These are phyloP conservation scores for Hyperoplus lanceolatus DNA, from an alignment of 2,797 vertebrate species.

Conservation along the genomic window DNA sequence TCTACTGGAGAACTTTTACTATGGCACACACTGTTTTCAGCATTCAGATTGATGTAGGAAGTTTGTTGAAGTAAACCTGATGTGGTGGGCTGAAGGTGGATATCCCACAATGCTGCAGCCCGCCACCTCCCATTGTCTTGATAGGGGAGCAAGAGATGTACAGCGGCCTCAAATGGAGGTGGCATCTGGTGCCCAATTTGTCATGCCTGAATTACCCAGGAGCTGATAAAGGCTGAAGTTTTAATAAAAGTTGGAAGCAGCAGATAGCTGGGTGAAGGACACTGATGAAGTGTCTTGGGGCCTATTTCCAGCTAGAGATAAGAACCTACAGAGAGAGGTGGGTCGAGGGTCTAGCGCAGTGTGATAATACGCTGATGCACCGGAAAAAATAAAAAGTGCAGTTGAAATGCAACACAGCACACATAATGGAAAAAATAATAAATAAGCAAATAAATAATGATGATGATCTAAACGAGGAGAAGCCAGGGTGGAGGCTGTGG, in stretches of 20 bases:
- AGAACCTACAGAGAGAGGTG: slow-evolving; percentile 84
- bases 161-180: slow-evolving; percentile 87
- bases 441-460: slow-evolving; percentile 90
- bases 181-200: slow-evolving; percentile 90
- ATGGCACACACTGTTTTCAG: slow-evolving; percentile 44
- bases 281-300: slow-evolving; percentile 90
- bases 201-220: slow-evolving; percentile 90
- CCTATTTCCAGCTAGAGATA: slow-evolving; percentile 88
- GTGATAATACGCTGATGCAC: slow-evolving; percentile 77
- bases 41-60: slow-evolving; percentile 68
- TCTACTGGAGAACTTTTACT: slow-evolving; percentile 35
- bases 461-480: slow-evolving; percentile 87
- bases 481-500: slow-evolving; percentile 81
- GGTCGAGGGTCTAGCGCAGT: slow-evolving; percentile 73
- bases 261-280: slow-evolving; percentile 89
- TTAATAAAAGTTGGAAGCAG: slow-evolving; percentile 90
- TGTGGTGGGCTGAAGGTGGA: slow-evolving; percentile 80
- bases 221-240: slow-evolving; percentile 91
- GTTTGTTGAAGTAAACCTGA: slow-evolving; percentile 73
- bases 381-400: slow-evolving; percentile 73
- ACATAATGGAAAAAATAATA: slow-evolving; percentile 84
- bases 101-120: slow-evolving; percentile 80
- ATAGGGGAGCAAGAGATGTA: slow-evolving; percentile 83
- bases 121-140: slow-evolving; percentile 84
- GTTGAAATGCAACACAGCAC: slow-evolving; percentile 83